A percentile compares a stretch with the other conserved stretches of the same genome.
Conservation (phyloP, 1,140 invertebrate species). For the Drosophila ironensis region DNA sequence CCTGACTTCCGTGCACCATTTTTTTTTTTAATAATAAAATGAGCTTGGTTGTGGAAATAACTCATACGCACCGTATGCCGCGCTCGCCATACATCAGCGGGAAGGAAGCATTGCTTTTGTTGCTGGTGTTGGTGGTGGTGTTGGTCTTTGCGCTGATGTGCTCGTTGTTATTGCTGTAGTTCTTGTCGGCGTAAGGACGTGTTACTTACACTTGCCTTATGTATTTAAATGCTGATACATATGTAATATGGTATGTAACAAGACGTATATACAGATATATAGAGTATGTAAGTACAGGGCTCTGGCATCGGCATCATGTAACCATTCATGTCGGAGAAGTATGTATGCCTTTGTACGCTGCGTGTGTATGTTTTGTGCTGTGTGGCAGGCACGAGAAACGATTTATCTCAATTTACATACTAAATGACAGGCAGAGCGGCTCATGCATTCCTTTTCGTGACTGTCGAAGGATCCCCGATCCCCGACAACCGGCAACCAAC, state of each 20-base stretch:
- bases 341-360: slow-evolving; percentile 5
- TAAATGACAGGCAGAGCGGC: slow-evolving; percentile 75
- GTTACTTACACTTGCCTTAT: slow-evolving; percentile 76
- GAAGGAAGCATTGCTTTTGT: slow-evolving; percentile 9
- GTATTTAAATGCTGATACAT: slow-evolving; percentile 52
- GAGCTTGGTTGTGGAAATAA: slow-evolving; percentile 69
- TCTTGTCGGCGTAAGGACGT: slow-evolving; percentile 61
- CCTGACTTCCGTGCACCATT: slow-evolving; percentile 27
- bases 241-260: slow-evolving; percentile 39
- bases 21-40: slow-evolving; percentile 75
- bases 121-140: slow-evolving; percentile 4
- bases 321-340: neutral
- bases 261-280: slow-evolving; percentile 24
- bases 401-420: slow-evolving; percentile 80
- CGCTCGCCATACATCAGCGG: slow-evolving; percentile 69
- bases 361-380: slow-evolving; percentile 33
- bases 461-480: slow-evolving; percentile 33
- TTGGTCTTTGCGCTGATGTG: slow-evolving; percentile 3
- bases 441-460: slow-evolving; percentile 62
- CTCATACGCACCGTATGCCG: slow-evolving; percentile 78
- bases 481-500: slow-evolving; percentile 6
- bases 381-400: slow-evolving; percentile 74
- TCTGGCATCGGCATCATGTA: slow-evolving; percentile 12
- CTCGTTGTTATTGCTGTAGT: slow-evolving; percentile 20
- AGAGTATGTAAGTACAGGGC: slow-evolving; percentile 39